Evolutionary conservation across 23 tunicate species (phyloP).

Genomic region (Botrylloides violaceus): DNA sequence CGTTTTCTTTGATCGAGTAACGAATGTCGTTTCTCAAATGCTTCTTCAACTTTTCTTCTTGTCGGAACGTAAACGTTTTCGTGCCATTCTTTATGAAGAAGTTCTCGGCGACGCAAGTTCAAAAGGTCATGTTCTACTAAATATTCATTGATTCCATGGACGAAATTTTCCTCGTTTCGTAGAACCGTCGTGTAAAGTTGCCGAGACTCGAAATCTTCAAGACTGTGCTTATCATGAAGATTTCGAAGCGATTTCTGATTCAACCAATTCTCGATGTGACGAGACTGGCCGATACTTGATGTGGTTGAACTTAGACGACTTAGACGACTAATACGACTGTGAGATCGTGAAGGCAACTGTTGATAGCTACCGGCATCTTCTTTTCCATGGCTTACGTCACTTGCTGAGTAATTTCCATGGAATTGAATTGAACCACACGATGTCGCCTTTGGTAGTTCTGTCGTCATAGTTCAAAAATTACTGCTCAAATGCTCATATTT

Average conservation of each 20-base stretch:
- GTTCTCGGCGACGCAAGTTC: slow-evolving; percentile 43
- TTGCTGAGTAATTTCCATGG: background rate
- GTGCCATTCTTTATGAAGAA: slow-evolving; percentile 69
- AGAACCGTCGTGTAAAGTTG: slow-evolving; percentile 52
- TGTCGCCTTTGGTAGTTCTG: background rate
- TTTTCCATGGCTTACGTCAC: background rate
- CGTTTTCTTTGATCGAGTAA: slow-evolving; percentile 33
- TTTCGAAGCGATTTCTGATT: slow-evolving; percentile 55
- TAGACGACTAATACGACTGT: background rate
- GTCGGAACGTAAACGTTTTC: slow-evolving; percentile 65
- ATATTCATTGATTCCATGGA: slow-evolving; percentile 74
- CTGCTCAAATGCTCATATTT: background rate
- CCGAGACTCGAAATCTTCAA: slow-evolving; percentile 32
- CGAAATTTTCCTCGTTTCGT: slow-evolving; percentile 79
- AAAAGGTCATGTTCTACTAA: slow-evolving; percentile 48
- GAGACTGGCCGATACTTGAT: slow-evolving; percentile 9
- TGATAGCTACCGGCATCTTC: background rate
- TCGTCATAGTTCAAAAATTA: background rate
- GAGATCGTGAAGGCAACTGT: slow-evolving; percentile 3
- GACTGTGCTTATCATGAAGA: slow-evolving; percentile 59
- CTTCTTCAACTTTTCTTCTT: slow-evolving; percentile 39
- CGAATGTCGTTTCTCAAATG: slow-evolving; percentile 34
- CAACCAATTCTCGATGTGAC: slow-evolving; percentile 54
- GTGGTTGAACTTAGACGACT: slow-evolving; percentile 11
- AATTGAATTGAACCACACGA: slow-evolving; percentile 10